Conservation (phyloP, 2,888 invertebrate genomes). For the Caenorhabditis becei region DNA sequence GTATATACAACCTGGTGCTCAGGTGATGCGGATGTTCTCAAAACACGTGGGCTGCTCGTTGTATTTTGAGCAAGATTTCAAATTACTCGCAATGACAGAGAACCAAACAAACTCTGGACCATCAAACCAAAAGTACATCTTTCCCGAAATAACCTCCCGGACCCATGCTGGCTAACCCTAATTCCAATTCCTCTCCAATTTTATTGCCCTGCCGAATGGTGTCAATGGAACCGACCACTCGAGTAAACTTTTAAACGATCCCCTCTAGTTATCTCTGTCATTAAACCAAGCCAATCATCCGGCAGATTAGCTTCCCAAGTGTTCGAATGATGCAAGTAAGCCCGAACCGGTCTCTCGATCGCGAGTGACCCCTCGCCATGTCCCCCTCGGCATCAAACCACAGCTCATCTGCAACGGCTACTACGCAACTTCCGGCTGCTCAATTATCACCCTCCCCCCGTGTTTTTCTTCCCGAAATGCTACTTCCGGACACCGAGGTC, state of each 20-base stretch:
- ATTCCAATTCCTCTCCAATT: no score
- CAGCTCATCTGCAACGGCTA: conserved; percentile 18
- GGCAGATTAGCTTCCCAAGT: conserved; percentile 6
- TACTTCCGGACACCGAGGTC: conserved; percentile 30
- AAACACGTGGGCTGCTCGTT: neutral
- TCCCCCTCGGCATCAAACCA: conserved; percentile 23
- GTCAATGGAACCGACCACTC: conserved; percentile 7
- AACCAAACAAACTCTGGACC: neutral
- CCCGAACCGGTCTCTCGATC: conserved; percentile 17
- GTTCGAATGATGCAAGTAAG: conserved; percentile 37
- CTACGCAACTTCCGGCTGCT: conserved; percentile 43
- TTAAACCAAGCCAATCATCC: conserved; percentile 18
- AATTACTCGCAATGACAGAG: neutral
- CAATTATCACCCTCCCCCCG: conserved; percentile 12
- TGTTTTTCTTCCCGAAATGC: conserved; percentile 11
- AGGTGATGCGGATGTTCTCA: neutral
- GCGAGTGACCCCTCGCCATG: conserved; percentile 32
- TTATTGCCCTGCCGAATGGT: neutral
- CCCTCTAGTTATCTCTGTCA: conserved; percentile 8
- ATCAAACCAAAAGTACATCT: neutral
- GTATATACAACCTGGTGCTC: neutral
- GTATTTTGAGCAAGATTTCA: neutral
- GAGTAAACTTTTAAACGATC: neutral
- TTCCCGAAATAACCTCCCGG: neutral
- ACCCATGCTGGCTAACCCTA: no score